Evolutionary conservation across 2,888 invertebrate genomes (phyloP).

Genomic region (Sphaeridia pumilis): DNA sequence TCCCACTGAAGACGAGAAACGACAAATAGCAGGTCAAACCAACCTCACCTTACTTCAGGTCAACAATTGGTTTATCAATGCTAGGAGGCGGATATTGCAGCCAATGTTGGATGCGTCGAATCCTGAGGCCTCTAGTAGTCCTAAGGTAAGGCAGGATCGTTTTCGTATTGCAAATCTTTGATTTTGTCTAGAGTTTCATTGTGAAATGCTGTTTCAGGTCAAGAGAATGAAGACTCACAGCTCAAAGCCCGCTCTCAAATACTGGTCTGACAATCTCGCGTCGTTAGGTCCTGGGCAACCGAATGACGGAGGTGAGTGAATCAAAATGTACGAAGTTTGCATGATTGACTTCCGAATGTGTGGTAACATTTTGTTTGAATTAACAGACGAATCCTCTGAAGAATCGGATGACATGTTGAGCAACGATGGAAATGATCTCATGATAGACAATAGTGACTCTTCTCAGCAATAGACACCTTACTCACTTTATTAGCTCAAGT

Average conservation of each 20-base stretch:
- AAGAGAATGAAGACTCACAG: conserved; percentile 43
- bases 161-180: background rate
- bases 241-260: conserved; percentile 51
- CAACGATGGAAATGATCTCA: conserved; percentile 34
- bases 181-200: no score
- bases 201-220: conserved; percentile 21
- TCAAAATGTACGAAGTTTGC: no score
- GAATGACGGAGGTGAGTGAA: background rate
- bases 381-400: conserved; percentile 31
- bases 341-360: no score
- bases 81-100: conserved; percentile 75
- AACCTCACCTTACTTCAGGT: conserved; percentile 67
- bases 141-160: conserved; percentile 37
- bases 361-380: background rate
- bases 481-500: background rate
- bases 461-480: conserved; percentile 35
- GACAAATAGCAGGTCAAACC: conserved; percentile 76
- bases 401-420: conserved; percentile 36
- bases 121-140: conserved; percentile 40
- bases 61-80: conserved; percentile 91
- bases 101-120: conserved; percentile 73
- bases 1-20: conserved; percentile 88
- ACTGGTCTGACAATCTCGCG: conserved; percentile 63
- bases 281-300: conserved; percentile 15
- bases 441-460: conserved; percentile 36